These are phyloP conservation scores for Oxyruncus cristatus DNA, from an alignment of 2,113 vertebrate genomes.

Conservation along the genomic window DNA sequence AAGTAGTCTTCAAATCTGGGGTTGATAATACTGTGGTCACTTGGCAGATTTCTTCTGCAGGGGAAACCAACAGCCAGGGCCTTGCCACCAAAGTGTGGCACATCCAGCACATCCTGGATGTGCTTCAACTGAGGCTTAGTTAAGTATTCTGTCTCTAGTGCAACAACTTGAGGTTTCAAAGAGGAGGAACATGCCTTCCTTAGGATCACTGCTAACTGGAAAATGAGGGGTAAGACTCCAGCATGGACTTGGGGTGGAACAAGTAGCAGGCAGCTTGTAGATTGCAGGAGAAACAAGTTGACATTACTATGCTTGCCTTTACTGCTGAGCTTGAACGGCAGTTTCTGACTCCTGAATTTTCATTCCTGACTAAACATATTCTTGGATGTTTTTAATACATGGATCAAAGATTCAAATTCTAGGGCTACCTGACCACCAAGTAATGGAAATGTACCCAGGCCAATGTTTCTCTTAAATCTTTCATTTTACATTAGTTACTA, in stretches of 20 bases:
- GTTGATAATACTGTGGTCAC: not conserved
- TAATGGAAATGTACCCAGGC: not conserved
- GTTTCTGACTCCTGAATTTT: not conserved
- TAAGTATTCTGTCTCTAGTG: not conserved
- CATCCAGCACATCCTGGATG: not conserved
- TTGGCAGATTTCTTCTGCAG: not conserved
- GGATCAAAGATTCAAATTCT: not conserved
- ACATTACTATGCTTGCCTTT: not conserved
- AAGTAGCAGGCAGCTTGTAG: not conserved
- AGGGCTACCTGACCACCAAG: not conserved
- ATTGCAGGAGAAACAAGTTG: not conserved
- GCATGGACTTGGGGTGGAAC: not conserved
- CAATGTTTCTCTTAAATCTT: conserved; percentile 6
- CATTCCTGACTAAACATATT: not conserved
- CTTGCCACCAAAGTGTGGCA: rapidly evolving
- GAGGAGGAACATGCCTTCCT: not conserved
- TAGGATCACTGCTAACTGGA: not conserved
- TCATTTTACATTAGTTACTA: conserved; percentile 21
- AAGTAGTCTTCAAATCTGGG: not conserved
- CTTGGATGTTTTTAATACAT: not conserved
- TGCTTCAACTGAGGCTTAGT: not conserved
- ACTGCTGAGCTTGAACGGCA: not conserved
- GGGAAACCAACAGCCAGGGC: not conserved
- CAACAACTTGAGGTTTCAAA: not conserved
- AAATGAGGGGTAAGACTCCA: not conserved